Evolutionary conservation across 2,888 invertebrate genomes (phyloP).

Genomic region (Zygaena filipendulae): DNA sequence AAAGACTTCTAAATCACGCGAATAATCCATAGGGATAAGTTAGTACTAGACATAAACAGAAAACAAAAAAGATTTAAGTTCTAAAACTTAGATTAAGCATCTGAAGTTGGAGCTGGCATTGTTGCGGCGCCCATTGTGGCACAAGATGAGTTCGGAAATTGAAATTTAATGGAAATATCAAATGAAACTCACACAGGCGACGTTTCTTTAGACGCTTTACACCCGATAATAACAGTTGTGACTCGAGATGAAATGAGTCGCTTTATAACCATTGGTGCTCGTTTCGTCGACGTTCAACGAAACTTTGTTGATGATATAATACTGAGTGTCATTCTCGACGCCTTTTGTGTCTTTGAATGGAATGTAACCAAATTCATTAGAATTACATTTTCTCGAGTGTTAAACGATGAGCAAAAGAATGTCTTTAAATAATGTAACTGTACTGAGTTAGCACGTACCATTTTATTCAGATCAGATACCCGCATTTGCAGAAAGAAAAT

Average conservation of each 20-base stretch:
- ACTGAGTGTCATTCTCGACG: conserved; percentile 17
- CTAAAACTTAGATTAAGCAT: too few relatives aligned
- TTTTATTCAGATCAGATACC: too few relatives aligned
- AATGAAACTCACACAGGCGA: conserved; percentile 34
- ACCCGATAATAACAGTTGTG: conserved; percentile 31
- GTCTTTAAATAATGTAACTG: too few relatives aligned
- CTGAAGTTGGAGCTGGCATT: conserved; percentile 24
- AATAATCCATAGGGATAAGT: too few relatives aligned
- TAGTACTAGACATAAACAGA: too few relatives aligned
- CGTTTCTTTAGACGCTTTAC: conserved; percentile 29
- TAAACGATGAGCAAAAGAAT: too few relatives aligned
- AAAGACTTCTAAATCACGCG: too few relatives aligned
- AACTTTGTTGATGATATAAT: conserved; percentile 26
- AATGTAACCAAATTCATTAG: too few relatives aligned
- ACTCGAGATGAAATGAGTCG: conserved; percentile 29
- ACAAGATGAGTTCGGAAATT: conserved; percentile 46
- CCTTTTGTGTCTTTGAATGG: conserved; percentile 21
- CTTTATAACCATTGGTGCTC: conserved; percentile 23
- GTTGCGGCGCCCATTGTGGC: conserved; percentile 26
- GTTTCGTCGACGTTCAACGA: conserved; percentile 26
- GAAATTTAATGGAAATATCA: conserved; percentile 56
- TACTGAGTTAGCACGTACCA: too few relatives aligned
- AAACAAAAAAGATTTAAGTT: too few relatives aligned
- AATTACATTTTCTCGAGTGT: too few relatives aligned
- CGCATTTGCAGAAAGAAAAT: too few relatives aligned